A percentile compares a stretch with the other conserved stretches of the same genome.
phyloP scores from a whole-genome alignment of 1,140 invertebrate species.

The Temnothorax curvispinosus region DNA sequence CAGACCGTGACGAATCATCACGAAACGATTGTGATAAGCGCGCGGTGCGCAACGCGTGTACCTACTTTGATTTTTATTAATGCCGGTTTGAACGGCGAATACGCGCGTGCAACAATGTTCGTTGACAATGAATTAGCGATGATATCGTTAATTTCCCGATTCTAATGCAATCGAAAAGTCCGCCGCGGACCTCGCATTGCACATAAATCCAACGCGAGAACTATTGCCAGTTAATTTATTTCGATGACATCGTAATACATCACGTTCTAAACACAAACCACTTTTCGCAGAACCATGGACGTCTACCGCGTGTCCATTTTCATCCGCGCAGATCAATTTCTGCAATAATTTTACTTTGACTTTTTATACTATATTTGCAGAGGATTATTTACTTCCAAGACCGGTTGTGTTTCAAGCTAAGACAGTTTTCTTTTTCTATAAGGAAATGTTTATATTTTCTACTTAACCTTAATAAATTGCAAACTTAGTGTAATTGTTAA shows the following conservation, averaged over 20 bases:
- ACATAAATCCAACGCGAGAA: constrained; percentile 30
- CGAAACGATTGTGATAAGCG: constrained; percentile 9
- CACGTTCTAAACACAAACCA: constrained; percentile 34
- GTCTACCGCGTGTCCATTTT: constrained; percentile 50
- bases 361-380: not conserved
- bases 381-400: not conserved
- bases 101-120: constrained; percentile 39
- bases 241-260: constrained; percentile 45
- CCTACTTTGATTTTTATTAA: constrained; percentile 13
- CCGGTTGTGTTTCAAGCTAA: not conserved
- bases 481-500: not conserved
- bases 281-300: constrained; percentile 3
- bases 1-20: constrained; percentile 33
- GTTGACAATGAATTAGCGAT: constrained; percentile 47
- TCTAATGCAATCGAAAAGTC: constrained; percentile 31
- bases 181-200: not conserved
- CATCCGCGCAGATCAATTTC: not conserved
- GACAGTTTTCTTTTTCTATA: not conserved
- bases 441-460: not conserved
- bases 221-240: constrained; percentile 27
- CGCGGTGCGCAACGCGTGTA: not conserved
- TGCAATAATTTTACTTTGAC: not conserved
- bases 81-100: not conserved
- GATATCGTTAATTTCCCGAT: constrained; percentile 35
- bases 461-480: not conserved